These are phyloP conservation scores for Acanthornis magna DNA, from an alignment of 2,797 vertebrate genomes.

Conservation along the genomic window DNA sequence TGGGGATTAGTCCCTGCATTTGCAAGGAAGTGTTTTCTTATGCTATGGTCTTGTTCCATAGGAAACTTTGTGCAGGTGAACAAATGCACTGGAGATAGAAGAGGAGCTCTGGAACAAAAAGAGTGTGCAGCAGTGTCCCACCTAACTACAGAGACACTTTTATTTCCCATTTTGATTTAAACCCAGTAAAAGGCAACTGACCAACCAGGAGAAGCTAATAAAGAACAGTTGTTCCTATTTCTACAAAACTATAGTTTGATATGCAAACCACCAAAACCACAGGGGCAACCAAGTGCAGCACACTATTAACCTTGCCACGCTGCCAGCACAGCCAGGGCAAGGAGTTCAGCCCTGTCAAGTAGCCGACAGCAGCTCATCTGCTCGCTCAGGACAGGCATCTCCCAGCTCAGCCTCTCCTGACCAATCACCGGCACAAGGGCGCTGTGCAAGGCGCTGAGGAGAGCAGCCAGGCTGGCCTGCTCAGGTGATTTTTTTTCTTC, in stretches of 20 bases:
- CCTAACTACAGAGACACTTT: neutral
- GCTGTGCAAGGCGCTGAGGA: neutral
- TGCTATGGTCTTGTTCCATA: neutral
- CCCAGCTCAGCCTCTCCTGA: neutral
- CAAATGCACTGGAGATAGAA: neutral
- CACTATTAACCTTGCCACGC: neutral
- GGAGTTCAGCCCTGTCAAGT: neutral
- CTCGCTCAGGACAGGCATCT: neutral
- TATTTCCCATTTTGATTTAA: neutral
- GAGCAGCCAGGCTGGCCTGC: neutral
- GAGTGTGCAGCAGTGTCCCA: neutral
- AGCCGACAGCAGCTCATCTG: conserved; percentile 1
- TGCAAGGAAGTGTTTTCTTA: neutral
- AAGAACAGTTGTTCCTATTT: neutral
- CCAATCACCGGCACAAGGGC: neutral
- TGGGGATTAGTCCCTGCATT: neutral
- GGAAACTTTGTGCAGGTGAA: neutral
- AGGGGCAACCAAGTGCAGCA: neutral
- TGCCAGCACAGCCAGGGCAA: conserved; percentile 3
- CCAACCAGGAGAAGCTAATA: neutral
- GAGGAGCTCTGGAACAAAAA: neutral
- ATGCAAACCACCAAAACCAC: neutral
- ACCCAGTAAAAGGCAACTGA: neutral
- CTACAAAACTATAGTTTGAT: neutral
- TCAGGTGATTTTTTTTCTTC: neutral